Conservation (phyloP, 2,888 invertebrate genomes). For the Empis stercorea region DNA sequence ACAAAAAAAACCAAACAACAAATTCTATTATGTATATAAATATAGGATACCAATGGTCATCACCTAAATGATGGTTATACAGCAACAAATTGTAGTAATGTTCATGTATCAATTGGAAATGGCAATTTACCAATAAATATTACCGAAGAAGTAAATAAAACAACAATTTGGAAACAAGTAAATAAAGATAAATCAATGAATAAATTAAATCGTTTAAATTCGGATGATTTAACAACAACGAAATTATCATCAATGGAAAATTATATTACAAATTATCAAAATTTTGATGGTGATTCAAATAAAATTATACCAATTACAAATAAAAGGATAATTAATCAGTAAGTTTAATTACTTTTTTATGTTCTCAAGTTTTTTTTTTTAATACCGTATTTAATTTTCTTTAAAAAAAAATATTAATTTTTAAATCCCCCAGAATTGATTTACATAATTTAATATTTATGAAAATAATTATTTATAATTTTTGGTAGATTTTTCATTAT, state of each 20-base stretch:
- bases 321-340: constrained; percentile 32
- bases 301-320: constrained; percentile 29
- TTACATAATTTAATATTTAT: too few relatives aligned
- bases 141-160: constrained; percentile 86
- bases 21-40: too few relatives aligned
- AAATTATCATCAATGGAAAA: too few relatives aligned
- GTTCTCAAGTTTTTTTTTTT: too few relatives aligned
- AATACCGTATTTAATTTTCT: too few relatives aligned
- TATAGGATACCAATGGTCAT: constrained; percentile 27
- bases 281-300: background rate
- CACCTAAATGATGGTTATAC: constrained; percentile 33
- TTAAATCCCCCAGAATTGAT: too few relatives aligned
- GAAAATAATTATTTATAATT: too few relatives aligned
- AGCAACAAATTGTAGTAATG: constrained; percentile 26
- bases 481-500: too few relatives aligned
- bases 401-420: too few relatives aligned
- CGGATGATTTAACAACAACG: background rate
- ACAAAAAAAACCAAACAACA: constrained; percentile 15
- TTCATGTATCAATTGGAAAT: constrained; percentile 62
- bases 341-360: too few relatives aligned
- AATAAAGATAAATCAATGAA: constrained; percentile 42
- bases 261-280: too few relatives aligned
- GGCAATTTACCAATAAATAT: constrained; percentile 86
- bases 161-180: constrained; percentile 87
- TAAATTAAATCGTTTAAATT: constrained; percentile 2